Evolutionary conservation across 2,113 vertebrate genomes (phyloP).

Genomic region (Pachyramphus minor): DNA sequence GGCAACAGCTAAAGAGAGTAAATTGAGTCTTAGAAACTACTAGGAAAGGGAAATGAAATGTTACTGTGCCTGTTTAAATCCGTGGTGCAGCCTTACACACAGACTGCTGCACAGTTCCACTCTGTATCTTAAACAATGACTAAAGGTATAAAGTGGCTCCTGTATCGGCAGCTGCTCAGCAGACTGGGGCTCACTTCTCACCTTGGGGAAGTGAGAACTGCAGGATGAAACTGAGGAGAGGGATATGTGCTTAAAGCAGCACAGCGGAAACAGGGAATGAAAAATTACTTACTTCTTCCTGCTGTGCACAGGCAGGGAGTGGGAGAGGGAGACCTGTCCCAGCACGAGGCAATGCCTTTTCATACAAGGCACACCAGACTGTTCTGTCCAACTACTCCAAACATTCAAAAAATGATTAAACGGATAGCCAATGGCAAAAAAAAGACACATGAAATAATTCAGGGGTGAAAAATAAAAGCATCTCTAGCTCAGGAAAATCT

Average conservation of each 20-base stretch:
- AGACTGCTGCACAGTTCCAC: background rate
- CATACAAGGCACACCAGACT: background rate
- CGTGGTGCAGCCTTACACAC: fast-evolving
- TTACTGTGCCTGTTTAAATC: background rate
- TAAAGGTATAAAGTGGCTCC: background rate
- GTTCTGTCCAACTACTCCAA: background rate
- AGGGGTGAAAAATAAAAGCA: background rate
- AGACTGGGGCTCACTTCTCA: background rate
- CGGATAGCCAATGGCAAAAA: fast-evolving
- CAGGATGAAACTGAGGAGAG: background rate
- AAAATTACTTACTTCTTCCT: background rate
- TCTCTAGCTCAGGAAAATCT: background rate
- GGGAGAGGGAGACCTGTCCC: background rate
- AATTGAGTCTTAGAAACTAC: background rate
- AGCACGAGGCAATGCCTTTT: background rate
- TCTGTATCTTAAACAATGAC: background rate
- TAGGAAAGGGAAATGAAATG: background rate
- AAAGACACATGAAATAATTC: background rate
- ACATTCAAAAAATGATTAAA: background rate
- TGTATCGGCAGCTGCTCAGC: fast-evolving
- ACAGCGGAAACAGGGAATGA: fast-evolving
- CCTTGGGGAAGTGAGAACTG: fast-evolving
- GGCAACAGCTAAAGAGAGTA: background rate
- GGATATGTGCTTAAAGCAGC: background rate
- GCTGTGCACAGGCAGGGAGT: background rate